Percentiles rank a stretch among this genome's conserved stretches.
These are phyloP conservation scores for Stigmatopora nigra DNA, from an alignment of 2,113 vertebrate species.

Conservation along the genomic window DNA sequence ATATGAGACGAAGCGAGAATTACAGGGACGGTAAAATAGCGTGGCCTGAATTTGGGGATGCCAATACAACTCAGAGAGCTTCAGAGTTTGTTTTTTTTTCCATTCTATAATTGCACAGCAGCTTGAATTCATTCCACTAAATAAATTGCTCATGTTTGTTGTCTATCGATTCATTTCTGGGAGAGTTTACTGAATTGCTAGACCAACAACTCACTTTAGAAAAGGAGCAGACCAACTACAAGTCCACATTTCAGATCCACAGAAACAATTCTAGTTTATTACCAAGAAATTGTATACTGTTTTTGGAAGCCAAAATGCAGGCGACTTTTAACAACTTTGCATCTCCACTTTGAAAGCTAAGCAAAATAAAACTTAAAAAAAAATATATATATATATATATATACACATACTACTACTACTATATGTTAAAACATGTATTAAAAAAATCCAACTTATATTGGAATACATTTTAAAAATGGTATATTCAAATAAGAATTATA, in stretches of 20 bases:
- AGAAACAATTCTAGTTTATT: neutral
- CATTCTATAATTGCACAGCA: slow-evolving; percentile 6
- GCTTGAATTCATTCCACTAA: slow-evolving; percentile 37
- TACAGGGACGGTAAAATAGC: slow-evolving; percentile 62
- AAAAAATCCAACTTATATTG: no score
- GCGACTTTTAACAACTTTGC: neutral
- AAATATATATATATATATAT: no score
- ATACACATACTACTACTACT: no score
- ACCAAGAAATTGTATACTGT: neutral
- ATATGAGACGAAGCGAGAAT: slow-evolving; percentile 61
- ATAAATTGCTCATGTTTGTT: slow-evolving; percentile 48
- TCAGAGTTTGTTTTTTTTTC: slow-evolving; percentile 4
- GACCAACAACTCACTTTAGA: slow-evolving; percentile 23
- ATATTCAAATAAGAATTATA: neutral
- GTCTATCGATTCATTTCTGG: slow-evolving; percentile 61
- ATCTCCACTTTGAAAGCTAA: neutral
- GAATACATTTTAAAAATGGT: no score
- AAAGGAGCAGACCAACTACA: neutral
- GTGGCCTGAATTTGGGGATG: slow-evolving; percentile 55
- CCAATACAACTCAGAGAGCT: slow-evolving; percentile 35
- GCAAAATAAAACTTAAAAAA: neutral
- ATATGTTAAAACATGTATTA: no score
- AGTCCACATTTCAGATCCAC: neutral
- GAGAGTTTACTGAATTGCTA: slow-evolving; percentile 59
- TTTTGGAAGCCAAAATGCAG: neutral